phyloP scores from a whole-genome alignment of 2,797 vertebrate genomes.

The Parotocinclus haroldoi region DNA sequence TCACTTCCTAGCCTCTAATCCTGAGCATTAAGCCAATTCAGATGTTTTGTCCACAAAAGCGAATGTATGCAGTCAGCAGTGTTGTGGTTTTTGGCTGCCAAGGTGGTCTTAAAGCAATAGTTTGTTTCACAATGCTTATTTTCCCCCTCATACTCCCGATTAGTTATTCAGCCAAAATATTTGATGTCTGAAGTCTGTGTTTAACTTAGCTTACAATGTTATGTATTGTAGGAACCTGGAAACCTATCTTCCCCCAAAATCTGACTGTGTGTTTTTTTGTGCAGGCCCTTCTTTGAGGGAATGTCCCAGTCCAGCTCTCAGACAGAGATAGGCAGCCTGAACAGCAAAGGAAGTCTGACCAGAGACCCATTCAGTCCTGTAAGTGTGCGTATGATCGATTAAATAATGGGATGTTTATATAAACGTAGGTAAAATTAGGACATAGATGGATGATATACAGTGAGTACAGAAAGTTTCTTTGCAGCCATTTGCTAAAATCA shows the following conservation, averaged over 20 bases:
- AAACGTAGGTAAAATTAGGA: conserved; percentile 24
- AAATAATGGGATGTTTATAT: neutral
- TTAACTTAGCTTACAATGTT: too few relatives aligned
- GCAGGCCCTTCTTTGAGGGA: conserved; percentile 97
- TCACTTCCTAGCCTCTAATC: conserved; percentile 1
- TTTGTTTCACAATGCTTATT: too few relatives aligned
- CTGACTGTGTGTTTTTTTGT: conserved; percentile 2
- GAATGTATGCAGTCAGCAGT: neutral
- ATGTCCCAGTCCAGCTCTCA: conserved; percentile 99
- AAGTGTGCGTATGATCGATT: conserved; percentile 59
- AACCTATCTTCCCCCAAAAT: too few relatives aligned
- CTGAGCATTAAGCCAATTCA: neutral
- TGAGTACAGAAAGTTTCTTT: too few relatives aligned
- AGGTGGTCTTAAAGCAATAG: neutral
- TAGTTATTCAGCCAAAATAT: too few relatives aligned
- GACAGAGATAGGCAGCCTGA: conserved; percentile 97
- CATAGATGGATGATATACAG: neutral
- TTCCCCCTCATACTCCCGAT: too few relatives aligned
- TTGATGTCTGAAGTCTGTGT: too few relatives aligned
- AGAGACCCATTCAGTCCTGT: conserved; percentile 88
- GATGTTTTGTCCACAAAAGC: neutral
- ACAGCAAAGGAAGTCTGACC: conserved; percentile 93
- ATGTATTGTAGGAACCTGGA: too few relatives aligned
- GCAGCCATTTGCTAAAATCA: too few relatives aligned
- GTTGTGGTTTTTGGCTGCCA: neutral